A percentile compares a stretch with the other conserved stretches of the same genome.
phyloP scores from a whole-genome alignment of 2,888 invertebrate genomes.

The Dendrolimus pini region DNA sequence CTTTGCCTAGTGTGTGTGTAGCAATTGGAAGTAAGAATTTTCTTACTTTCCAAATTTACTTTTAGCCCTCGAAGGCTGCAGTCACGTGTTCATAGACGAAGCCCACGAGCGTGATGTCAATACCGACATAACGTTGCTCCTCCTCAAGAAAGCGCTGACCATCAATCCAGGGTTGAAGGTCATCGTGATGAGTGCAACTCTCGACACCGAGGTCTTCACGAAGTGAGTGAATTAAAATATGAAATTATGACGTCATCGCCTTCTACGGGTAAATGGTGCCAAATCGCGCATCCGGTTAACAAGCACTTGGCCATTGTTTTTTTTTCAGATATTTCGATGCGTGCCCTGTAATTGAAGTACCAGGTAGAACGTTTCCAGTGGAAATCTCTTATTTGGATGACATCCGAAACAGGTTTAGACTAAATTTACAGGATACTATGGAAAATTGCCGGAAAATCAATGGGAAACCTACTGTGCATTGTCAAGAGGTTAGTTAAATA shows the following conservation, averaged over 20 bases:
- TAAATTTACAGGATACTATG: conserved; percentile 32
- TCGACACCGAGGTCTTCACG: conserved; percentile 79
- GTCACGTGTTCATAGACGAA: conserved; percentile 84
- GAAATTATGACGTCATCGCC: not conserved
- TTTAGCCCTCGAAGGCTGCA: conserved; percentile 71
- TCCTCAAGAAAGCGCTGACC: conserved; percentile 73
- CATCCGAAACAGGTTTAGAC: conserved; percentile 37
- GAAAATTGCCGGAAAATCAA: conserved; percentile 47
- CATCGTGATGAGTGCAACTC: conserved; percentile 84
- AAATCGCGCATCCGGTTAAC: no score
- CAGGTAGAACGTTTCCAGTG: conserved; percentile 79
- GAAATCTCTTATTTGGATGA: conserved; percentile 75
- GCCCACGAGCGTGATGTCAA: conserved; percentile 84
- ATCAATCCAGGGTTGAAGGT: conserved; percentile 75
- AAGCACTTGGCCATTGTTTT: not conserved
- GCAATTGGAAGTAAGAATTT: no score
- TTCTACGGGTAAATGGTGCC: no score
- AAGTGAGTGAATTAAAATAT: conserved; percentile 49
- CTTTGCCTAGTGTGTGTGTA: no score
- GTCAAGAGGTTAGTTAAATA: conserved; percentile 51
- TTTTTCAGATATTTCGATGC: conserved; percentile 51
- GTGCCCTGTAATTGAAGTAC: conserved; percentile 67
- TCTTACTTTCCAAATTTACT: not conserved
- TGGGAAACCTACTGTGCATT: conserved; percentile 56
- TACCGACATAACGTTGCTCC: conserved; percentile 79